phyloP scores from a whole-genome alignment of 1,140 invertebrate species.

The Ridgeia piscesae region DNA sequence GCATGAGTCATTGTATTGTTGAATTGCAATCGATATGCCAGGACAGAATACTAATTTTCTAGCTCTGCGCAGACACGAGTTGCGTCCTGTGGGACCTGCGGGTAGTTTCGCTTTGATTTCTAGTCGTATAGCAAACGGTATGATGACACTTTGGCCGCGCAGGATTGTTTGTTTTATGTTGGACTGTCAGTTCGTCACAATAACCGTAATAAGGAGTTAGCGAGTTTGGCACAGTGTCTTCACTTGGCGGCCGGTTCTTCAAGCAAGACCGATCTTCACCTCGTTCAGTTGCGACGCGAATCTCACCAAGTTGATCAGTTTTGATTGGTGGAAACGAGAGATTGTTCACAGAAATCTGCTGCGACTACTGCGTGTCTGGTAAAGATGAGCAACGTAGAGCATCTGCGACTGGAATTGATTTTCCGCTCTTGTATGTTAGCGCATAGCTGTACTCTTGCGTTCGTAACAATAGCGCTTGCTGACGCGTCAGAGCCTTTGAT shows the following conservation, averaged over 20 bases:
- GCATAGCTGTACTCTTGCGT: conserved; percentile 56
- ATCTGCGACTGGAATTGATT: too few species aligned
- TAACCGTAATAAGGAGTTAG: conserved; percentile 18
- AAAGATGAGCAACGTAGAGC: too few species aligned
- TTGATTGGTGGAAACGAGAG: not conserved
- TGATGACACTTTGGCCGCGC: too few species aligned
- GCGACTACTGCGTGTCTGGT: too few species aligned
- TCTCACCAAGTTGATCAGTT: too few species aligned
- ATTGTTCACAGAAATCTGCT: too few species aligned
- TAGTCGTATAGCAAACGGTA: not conserved
- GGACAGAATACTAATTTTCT: conserved; percentile 10
- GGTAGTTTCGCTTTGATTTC: conserved; percentile 25
- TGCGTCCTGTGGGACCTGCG: not conserved
- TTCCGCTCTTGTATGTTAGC: conserved; percentile 43
- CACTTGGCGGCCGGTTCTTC: not conserved
- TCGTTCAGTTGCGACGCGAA: too few species aligned
- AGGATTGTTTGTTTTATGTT: too few species aligned
- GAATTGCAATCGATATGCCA: conserved; percentile 6
- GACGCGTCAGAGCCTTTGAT: conserved; percentile 46
- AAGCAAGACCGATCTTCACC: too few species aligned
- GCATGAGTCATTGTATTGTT: too few species aligned
- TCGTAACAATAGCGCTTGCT: conserved; percentile 57
- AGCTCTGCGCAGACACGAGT: not conserved
- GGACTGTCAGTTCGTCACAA: too few species aligned
- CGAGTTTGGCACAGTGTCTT: not conserved